Evolutionary conservation across 1,140 invertebrate genomes (phyloP).

Genomic region (Chionoecetes opilio): DNA sequence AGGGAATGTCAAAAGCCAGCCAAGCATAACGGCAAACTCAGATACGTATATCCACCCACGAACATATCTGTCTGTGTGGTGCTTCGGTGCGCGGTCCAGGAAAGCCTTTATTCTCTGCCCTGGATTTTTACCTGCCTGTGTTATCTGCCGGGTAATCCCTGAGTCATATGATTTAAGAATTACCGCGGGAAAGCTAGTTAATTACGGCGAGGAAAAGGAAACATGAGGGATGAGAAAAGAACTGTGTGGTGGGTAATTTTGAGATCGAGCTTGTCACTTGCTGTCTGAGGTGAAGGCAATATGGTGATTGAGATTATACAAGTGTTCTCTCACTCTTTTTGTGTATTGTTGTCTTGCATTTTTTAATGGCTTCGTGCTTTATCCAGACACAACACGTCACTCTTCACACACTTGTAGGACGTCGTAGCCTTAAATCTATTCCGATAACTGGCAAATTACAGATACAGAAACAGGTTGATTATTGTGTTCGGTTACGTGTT

Average conservation of each 20-base stretch:
- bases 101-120: background rate
- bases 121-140: background rate
- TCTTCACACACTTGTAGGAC: background rate
- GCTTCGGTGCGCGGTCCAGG: background rate
- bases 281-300: background rate
- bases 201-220: background rate
- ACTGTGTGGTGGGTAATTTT: background rate
- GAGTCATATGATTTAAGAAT: background rate
- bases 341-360: background rate
- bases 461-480: too few relatives aligned
- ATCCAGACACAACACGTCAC: background rate
- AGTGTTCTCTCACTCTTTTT: background rate
- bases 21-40: background rate
- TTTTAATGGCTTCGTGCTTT: background rate
- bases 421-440: background rate
- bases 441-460: background rate
- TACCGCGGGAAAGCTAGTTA: background rate
- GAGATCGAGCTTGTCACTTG: background rate
- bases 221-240: background rate
- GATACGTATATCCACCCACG: background rate
- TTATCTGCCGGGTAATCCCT: background rate
- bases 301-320: background rate
- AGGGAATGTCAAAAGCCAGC: background rate
- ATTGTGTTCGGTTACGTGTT: too few relatives aligned
- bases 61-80: background rate